Conservation (phyloP, 2,888 invertebrate species). For the Empis stercorea region DNA sequence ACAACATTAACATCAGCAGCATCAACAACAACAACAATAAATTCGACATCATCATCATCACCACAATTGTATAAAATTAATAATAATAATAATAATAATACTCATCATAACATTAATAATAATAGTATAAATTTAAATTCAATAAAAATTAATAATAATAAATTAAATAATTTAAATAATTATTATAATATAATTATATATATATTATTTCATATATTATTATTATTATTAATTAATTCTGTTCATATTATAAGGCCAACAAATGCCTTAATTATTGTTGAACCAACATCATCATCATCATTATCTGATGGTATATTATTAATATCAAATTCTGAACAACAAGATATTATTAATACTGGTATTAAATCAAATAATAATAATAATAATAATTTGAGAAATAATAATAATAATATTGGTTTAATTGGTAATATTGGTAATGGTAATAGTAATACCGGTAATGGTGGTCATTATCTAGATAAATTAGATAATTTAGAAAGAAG, state of each 20-base stretch:
- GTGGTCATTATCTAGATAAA: slow-evolving; percentile 41
- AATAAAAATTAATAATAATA: too few species aligned
- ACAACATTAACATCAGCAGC: slow-evolving; percentile 3
- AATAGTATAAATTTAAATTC: background rate
- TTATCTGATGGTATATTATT: slow-evolving; percentile 8
- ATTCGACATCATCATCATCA: background rate
- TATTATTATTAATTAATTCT: background rate
- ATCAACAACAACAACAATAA: slow-evolving; percentile 1
- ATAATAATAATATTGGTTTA: slow-evolving; percentile 5
- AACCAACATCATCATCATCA: slow-evolving; percentile 13
- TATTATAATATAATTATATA: background rate
- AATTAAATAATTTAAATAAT: background rate
- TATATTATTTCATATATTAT: background rate
- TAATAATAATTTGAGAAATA: background rate
- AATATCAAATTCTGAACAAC: slow-evolving; percentile 7
- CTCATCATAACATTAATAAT: background rate
- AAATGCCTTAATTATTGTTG: slow-evolving; percentile 19
- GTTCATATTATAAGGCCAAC: background rate
- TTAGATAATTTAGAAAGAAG: slow-evolving; percentile 48
- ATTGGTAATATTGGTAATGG: slow-evolving; percentile 8
- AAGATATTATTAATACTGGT: background rate
- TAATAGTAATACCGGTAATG: slow-evolving; percentile 15
- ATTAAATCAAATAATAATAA: background rate
- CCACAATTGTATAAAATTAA: background rate
- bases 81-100: background rate